Conservation (phyloP, 2,888 invertebrate species). For the Ophion ellenae region DNA sequence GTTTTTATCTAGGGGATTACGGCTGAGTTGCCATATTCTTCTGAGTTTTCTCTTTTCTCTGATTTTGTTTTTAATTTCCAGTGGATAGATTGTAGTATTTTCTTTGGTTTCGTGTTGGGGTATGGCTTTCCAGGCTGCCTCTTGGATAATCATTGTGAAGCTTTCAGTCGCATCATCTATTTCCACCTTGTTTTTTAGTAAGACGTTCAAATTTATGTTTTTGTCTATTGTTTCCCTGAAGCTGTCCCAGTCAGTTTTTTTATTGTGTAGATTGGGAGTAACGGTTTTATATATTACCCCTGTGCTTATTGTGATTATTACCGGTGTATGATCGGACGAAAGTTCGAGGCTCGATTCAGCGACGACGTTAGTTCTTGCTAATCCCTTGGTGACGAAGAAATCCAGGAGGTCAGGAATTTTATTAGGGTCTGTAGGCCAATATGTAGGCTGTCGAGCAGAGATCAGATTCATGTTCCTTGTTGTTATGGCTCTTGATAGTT, state of each 20-base stretch:
- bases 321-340: slow-evolving; percentile 70
- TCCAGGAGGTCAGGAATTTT: slow-evolving; percentile 72
- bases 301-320: slow-evolving; percentile 65
- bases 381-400: slow-evolving; percentile 68
- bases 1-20: slow-evolving; percentile 37
- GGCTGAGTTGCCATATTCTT: slow-evolving; percentile 15
- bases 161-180: slow-evolving; percentile 61
- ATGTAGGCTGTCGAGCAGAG: slow-evolving; percentile 67
- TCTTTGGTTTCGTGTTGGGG: slow-evolving; percentile 21
- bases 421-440: slow-evolving; percentile 71
- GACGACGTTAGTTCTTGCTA: slow-evolving; percentile 57
- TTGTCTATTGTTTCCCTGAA: slow-evolving; percentile 55
- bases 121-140: slow-evolving; percentile 62
- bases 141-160: slow-evolving; percentile 58
- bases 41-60: slow-evolving; percentile 26
- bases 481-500: slow-evolving; percentile 39
- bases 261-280: slow-evolving; percentile 49
- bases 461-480: slow-evolving; percentile 16
- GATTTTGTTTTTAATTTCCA: slow-evolving; percentile 37
- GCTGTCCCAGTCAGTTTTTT: slow-evolving; percentile 62
- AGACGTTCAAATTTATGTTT: slow-evolving; percentile 51
- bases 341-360: slow-evolving; percentile 65
- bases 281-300: slow-evolving; percentile 56
- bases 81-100: slow-evolving; percentile 5
- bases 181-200: slow-evolving; percentile 62